These are phyloP conservation scores for Trichacis sp. DNA, from an alignment of 2,888 invertebrate genomes.

Conservation along the genomic window DNA sequence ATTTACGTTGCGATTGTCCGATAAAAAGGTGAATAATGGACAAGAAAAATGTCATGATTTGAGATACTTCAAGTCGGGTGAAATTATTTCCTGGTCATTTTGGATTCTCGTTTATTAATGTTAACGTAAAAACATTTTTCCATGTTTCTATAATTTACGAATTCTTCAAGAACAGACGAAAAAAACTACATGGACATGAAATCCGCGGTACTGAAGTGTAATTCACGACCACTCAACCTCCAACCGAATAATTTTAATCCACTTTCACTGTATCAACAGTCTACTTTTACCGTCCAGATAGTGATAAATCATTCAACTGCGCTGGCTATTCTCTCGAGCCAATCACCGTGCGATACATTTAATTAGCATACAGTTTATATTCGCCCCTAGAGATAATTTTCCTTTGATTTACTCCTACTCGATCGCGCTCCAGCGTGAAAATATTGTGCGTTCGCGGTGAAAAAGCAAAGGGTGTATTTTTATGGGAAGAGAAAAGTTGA, in stretches of 20 bases:
- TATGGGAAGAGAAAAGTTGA: background rate
- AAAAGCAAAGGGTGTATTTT: background rate
- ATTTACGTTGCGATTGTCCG: no score
- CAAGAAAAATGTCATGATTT: no score
- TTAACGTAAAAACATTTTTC: no score
- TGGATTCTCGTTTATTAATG: no score
- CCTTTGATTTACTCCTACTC: slow-evolving; percentile 17
- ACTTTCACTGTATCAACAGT: slow-evolving; percentile 29
- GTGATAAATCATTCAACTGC: slow-evolving; percentile 25
- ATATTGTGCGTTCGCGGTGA: background rate
- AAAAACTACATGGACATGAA: no score
- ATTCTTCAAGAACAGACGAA: no score
- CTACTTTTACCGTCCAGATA: slow-evolving; percentile 22
- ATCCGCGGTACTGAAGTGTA: no score
- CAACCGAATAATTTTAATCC: slow-evolving; percentile 15
- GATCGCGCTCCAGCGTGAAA: background rate
- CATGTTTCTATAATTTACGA: no score
- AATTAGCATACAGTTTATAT: slow-evolving; percentile 8
- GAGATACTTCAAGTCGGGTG: no score
- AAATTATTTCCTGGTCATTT: no score
- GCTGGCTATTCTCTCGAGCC: slow-evolving; percentile 14
- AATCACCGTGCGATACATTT: slow-evolving; percentile 25
- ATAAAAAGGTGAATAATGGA: no score
- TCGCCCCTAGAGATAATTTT: slow-evolving; percentile 15
- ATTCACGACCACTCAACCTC: slow-evolving; percentile 15